phyloP scores from a whole-genome alignment of 2,113 vertebrate species.

The Elephantulus edwardii region DNA sequence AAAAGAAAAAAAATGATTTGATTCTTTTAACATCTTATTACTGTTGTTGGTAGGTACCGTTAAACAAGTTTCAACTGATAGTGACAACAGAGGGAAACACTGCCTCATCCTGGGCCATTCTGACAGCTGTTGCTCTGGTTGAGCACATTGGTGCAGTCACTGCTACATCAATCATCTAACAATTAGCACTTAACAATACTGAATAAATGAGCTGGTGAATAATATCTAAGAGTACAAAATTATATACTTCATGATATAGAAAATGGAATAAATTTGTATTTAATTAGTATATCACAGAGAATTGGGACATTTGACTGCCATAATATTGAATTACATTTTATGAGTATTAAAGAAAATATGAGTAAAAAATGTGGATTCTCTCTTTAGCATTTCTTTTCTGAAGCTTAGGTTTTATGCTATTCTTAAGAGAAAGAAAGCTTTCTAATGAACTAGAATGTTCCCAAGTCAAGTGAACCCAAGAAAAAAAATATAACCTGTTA shows the following conservation, averaged over 20 bases:
- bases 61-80: background rate
- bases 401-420: background rate
- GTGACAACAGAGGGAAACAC: background rate
- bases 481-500: background rate
- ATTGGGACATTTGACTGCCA: background rate
- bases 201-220: background rate
- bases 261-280: background rate
- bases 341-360: conserved; percentile 12
- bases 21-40: background rate
- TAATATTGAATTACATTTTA: background rate
- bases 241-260: background rate
- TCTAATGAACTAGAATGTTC: conserved; percentile 28
- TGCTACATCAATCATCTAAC: background rate
- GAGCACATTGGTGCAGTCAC: background rate
- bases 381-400: conserved; percentile 31
- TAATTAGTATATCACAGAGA: conserved; percentile 33
- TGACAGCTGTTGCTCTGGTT: background rate
- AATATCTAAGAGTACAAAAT: background rate
- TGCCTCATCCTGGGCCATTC: too few species aligned
- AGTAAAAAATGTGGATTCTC: conserved; percentile 25
- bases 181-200: background rate
- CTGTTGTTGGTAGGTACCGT: background rate
- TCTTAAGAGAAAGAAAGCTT: background rate
- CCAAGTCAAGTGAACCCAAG: conserved; percentile 37
- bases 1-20: background rate